A percentile compares a stretch with the other conserved stretches of the same genome.
Conservation (phyloP, 1,140 invertebrate genomes). For the Radopholus similis region DNA sequence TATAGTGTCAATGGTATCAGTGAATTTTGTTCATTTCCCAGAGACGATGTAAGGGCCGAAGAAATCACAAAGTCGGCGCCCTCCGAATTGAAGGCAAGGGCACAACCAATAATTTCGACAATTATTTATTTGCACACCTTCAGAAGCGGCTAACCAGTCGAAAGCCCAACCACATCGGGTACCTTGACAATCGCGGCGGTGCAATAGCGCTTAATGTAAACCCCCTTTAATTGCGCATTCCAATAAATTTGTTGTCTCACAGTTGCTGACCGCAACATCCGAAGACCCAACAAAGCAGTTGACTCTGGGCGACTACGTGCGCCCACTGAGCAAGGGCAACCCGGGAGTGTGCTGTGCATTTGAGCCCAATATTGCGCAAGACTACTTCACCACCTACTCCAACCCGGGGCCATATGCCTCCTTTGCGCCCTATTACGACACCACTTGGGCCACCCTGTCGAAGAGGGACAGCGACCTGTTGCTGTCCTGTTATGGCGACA, state of each 20-base stretch:
- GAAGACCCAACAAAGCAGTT: background rate
- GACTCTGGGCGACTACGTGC: conserved; percentile 36
- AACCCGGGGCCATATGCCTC: conserved; percentile 91
- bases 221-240: too few relatives aligned
- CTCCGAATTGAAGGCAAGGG: background rate
- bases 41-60: background rate
- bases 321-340: conserved; percentile 32
- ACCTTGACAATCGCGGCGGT: conserved; percentile 35
- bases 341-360: conserved; percentile 23
- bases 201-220: conserved; percentile 40
- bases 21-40: background rate
- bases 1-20: background rate
- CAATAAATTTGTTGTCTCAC: too few relatives aligned
- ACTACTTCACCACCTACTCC: conserved; percentile 60
- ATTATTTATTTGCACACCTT: conserved; percentile 14
- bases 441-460: conserved; percentile 84
- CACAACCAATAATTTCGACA: background rate
- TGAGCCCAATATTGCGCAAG: conserved; percentile 20
- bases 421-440: conserved; percentile 89
- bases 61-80: background rate
- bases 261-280: too few relatives aligned
- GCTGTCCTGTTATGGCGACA: conserved; percentile 80
- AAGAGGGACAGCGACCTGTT: conserved; percentile 89
- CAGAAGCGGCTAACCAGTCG: conserved; percentile 28
- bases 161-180: conserved; percentile 36